Evolutionary conservation across 2,797 vertebrate species (phyloP).

Genomic region (Lithobates sylvaticus): DNA sequence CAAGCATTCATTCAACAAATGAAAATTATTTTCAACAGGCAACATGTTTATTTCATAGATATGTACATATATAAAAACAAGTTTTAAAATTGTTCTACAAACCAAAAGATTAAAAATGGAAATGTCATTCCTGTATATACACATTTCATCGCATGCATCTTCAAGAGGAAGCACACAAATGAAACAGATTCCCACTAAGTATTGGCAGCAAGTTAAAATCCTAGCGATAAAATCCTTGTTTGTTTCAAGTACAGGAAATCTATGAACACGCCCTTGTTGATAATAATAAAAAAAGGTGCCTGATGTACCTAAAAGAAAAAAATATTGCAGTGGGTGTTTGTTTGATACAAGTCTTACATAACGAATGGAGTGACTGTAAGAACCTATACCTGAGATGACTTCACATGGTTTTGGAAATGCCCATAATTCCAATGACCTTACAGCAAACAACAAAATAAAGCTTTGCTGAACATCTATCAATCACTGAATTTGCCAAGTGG

Average conservation of each 20-base stretch:
- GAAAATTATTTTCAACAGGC: constrained; percentile 69
- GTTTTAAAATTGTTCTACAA: constrained; percentile 79
- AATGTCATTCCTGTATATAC: constrained; percentile 78
- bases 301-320: constrained; percentile 69
- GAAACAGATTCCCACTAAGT: constrained; percentile 69
- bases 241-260: constrained; percentile 77
- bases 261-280: constrained; percentile 70
- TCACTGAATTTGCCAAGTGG: constrained; percentile 12
- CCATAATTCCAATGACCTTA: constrained; percentile 1
- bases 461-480: constrained; percentile 16
- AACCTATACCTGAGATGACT: constrained; percentile 79
- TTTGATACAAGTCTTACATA: constrained; percentile 63
- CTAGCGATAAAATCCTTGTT: constrained; percentile 71
- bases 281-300: constrained; percentile 64
- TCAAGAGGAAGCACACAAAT: constrained; percentile 71
- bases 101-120: constrained; percentile 89
- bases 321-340: constrained; percentile 65
- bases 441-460: constrained; percentile 35
- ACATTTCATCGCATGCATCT: constrained; percentile 78
- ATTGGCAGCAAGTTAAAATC: constrained; percentile 69
- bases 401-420: constrained; percentile 63
- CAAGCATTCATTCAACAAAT: not conserved
- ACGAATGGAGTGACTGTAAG: constrained; percentile 62
- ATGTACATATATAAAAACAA: constrained; percentile 57
- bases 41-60: constrained; percentile 77